phyloP scores from a whole-genome alignment of 2,113 vertebrate species.

The Elanoides forficatus region DNA sequence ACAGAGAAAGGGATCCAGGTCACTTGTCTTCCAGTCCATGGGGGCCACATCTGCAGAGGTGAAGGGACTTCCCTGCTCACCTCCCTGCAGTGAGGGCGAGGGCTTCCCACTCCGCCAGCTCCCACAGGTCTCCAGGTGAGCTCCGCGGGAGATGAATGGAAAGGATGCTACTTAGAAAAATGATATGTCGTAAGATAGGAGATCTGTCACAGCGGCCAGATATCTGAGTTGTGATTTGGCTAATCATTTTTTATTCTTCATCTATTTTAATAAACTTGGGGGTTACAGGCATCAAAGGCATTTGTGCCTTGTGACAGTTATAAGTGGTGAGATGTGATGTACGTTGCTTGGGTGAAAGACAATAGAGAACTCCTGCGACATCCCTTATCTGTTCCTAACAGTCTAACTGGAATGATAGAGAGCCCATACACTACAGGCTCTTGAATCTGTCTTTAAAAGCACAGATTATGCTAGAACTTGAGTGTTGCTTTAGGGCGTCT shows the following conservation, averaged over 20 bases:
- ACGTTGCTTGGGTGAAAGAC: not conserved
- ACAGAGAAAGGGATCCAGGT: not conserved
- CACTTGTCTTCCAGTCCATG: not conserved
- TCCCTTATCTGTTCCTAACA: not conserved
- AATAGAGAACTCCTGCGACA: not conserved
- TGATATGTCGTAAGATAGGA: not conserved
- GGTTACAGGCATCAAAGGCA: not conserved
- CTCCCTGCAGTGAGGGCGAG: rapidly evolving
- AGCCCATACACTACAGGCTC: not conserved
- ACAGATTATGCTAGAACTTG: not conserved
- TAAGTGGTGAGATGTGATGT: not conserved
- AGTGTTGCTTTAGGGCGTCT: not conserved
- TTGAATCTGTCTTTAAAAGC: not conserved
- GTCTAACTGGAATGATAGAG: not conserved
- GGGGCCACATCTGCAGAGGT: not conserved
- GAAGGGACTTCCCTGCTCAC: not conserved
- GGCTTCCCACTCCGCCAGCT: not conserved
- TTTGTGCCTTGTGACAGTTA: not conserved
- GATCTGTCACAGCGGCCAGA: not conserved
- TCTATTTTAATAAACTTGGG: not conserved
- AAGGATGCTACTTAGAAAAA: not conserved
- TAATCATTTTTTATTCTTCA: not conserved
- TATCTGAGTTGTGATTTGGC: not conserved
- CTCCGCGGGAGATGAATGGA: not conserved
- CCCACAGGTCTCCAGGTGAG: not conserved